Evolutionary conservation across 35 echinoderm and acorn worm species (phyloP), one percentile per base, ranked within the genome.

Genomic region (Hemicentrotus pulcherrimus): DNA sequence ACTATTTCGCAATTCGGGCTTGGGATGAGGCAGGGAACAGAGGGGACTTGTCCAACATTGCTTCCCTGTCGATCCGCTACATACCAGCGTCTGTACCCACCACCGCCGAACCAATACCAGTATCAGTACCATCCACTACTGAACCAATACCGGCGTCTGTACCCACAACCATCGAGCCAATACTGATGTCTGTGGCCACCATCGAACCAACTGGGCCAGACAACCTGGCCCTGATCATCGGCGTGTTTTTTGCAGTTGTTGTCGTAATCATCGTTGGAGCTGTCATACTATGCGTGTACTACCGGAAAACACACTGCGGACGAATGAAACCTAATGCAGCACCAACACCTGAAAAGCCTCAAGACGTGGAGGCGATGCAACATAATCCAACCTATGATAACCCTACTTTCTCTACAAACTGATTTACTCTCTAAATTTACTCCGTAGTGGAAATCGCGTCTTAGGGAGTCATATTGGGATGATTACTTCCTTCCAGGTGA

Each of bases 21-120:
- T 48, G 32, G 16, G 95, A 95, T 10, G 95, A 95, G 19, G 48
- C 48, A 6, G 95, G 90, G 32, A 95, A 95, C 33, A 11, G 6
- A 31, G 95, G 95, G 13, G 88, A 89, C 16, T 31, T 95, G 45
- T 95, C 95, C 16, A 95, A 95, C 46, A 95, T 95, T 46, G 89
- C 47, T 22, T 95, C 94, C 11, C 14, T 86, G 46, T 47, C 41
- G 18, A 94, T 94, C 22, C 55, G 71, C 12, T 94, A 33, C 32
- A 94, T 94, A 33, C 55, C 94, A 1, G 24, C 28, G 31, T 24
- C 32, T 32, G 55, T 71, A 13, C 33, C n/a, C 24, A 28, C 28
- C 4, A 78, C 24, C 18, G 35, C 35, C 35, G 35, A 41, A 41
- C 35, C 35, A 41, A 41, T 41, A 41, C 35, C 35, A 41, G n/a